A percentile compares a stretch with the other conserved stretches of the same genome.
phyloP scores from a whole-genome alignment of 1,140 invertebrate species.

The Ectropis grisescens region DNA sequence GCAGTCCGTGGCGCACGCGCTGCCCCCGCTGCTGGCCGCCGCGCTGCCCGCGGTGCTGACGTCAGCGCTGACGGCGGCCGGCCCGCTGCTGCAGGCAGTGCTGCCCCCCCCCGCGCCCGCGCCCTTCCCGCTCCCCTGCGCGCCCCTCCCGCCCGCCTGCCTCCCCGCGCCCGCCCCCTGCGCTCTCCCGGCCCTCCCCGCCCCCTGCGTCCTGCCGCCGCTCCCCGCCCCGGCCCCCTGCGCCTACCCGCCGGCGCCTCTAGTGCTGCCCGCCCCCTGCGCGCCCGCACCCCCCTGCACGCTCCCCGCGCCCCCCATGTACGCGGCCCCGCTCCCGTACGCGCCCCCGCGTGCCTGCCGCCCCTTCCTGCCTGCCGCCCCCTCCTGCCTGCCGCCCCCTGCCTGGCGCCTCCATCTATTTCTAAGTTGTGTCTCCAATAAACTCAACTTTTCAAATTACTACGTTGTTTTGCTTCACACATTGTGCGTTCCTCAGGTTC shows the following conservation, averaged over 20 bases:
- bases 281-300: too few relatives aligned
- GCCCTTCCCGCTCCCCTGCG: neutral
- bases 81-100: constrained; percentile 19
- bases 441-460: too few relatives aligned
- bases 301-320: too few relatives aligned
- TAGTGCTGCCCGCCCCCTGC: neutral
- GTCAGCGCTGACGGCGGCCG: constrained; percentile 23
- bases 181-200: constrained; percentile 2
- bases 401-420: too few relatives aligned
- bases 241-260: neutral
- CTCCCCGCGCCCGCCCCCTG: neutral
- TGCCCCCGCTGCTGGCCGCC: constrained; percentile 26
- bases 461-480: too few relatives aligned
- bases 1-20: constrained; percentile 20
- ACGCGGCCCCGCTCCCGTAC: too few relatives aligned
- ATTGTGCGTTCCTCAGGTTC: too few relatives aligned
- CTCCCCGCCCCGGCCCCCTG: constrained; percentile 1
- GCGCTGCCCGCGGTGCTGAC: constrained; percentile 26
- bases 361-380: too few relatives aligned
- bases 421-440: too few relatives aligned
- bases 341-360: too few relatives aligned
- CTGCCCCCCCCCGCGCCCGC: constrained; percentile 7
- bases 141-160: constrained; percentile 2
- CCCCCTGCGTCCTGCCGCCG: constrained; percentile 4
- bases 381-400: too few relatives aligned